Conservation (phyloP, 2,113 vertebrate species). For the Aptenodytes forsteri region DNA sequence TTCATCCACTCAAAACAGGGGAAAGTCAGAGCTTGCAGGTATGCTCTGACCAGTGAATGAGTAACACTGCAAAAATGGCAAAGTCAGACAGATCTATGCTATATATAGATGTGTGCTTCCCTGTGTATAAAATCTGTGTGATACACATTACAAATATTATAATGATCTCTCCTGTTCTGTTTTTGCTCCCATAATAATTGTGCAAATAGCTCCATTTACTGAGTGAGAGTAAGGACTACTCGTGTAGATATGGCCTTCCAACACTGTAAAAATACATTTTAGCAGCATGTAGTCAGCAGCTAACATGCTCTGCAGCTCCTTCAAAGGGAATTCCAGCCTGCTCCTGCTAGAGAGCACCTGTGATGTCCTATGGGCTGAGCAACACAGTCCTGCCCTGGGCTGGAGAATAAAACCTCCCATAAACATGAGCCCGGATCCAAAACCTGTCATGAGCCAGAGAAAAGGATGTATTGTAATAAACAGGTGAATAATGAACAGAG, state of each 20-base stretch:
- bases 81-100: background rate
- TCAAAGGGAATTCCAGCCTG: background rate
- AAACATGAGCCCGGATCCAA: fast-evolving
- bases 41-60: background rate
- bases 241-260: background rate
- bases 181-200: background rate
- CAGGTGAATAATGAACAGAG: background rate
- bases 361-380: background rate
- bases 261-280: background rate
- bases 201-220: background rate
- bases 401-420: background rate
- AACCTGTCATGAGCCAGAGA: background rate
- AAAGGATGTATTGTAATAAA: background rate
- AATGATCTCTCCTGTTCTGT: background rate
- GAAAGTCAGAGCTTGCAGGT: background rate
- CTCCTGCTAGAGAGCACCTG: background rate
- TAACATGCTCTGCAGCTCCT: background rate
- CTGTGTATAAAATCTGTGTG: background rate
- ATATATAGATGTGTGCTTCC: background rate
- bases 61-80: background rate
- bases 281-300: background rate
- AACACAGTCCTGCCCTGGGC: background rate
- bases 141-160: background rate
- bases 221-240: background rate
- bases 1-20: background rate